Base-by-base conservation (phyloP, 2,888 invertebrate species). In the Clusia tigrina region DNA sequence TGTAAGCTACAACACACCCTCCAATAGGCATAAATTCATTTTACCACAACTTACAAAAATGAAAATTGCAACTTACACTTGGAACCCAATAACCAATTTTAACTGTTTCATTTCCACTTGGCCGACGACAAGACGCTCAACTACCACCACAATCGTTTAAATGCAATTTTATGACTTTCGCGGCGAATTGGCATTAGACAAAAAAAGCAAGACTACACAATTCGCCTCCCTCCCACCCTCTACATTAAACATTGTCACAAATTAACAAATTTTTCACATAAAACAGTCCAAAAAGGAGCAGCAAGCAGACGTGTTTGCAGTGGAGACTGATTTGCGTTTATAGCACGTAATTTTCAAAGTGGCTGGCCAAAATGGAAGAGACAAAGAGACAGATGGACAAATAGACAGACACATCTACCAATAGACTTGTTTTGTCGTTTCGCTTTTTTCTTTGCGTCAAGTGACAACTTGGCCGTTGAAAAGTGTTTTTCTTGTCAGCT, bases 311-410 rank as follows among this genome's bases (percentile, higher is more conserved):
- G 25, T 15, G 20, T 26, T 24, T 51, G 10, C 25, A 37, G 42
- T 1, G 62, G 58, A 58, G 58, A 62, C 62, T 58, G 58, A 62
- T 62, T 69, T 74, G 69, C 66, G 70, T 74, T 76, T 74, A 71
- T 72, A 72, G 77, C 78, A 77, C 76, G 76, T 78, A 74, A 71
- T 76, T 76, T 76, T 72, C 72, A 76, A 76, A 69, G 3, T 20
- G 6, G 22, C 52, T 72, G 73, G 70, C 73, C 69, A 71, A 72
- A 52, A 58, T 25, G 15, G n/a, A 59, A 15, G 59, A 32, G 22
- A 55, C 24, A 42, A 59, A 37, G 58, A 64, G 59, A 51, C 32
- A 42, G n/a, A 15, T 15, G n/a, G n/a, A 48, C 48, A 18, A 17
- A 6, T n/a, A 17, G n/a, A 42, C 42, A 17, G 42, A 42, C 42